Percentiles rank a stretch among this genome's conserved stretches.
phyloP scores from a whole-genome alignment of 2,888 invertebrate species.

The Tachystola acroxantha region DNA sequence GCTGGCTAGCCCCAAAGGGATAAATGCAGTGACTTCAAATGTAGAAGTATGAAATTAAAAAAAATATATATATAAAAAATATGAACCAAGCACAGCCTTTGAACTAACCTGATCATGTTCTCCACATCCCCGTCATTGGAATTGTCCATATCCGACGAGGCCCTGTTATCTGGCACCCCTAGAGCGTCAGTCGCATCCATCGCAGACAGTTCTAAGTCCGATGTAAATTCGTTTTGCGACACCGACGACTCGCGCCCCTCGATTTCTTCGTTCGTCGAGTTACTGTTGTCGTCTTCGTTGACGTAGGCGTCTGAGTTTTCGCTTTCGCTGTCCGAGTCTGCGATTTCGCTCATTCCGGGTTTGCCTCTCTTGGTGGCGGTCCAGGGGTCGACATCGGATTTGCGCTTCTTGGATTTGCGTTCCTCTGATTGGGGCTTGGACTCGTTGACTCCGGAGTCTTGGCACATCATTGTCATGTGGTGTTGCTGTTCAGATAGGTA shows the following conservation, averaged over 20 bases:
- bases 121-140: slow-evolving; percentile 80
- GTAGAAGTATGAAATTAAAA: too few species aligned
- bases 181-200: slow-evolving; percentile 80
- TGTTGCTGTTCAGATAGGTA: slow-evolving; percentile 71
- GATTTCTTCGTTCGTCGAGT: slow-evolving; percentile 62
- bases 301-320: slow-evolving; percentile 63
- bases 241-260: slow-evolving; percentile 62
- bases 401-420: slow-evolving; percentile 79
- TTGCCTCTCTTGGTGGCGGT: slow-evolving; percentile 81
- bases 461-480: slow-evolving; percentile 61
- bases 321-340: slow-evolving; percentile 80
- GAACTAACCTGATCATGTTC: slow-evolving; percentile 74
- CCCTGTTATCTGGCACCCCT: slow-evolving; percentile 58
- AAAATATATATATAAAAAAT: too few species aligned
- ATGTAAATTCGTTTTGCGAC: slow-evolving; percentile 78
- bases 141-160: slow-evolving; percentile 79
- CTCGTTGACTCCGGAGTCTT: slow-evolving; percentile 44
- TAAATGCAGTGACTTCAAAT: too few species aligned
- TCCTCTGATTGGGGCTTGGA: slow-evolving; percentile 54
- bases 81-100: too few species aligned
- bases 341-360: slow-evolving; percentile 75
- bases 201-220: slow-evolving; percentile 80
- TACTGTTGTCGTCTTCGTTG: slow-evolving; percentile 69
- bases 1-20: too few species aligned
- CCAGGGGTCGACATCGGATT: slow-evolving; percentile 78